phyloP scores from a whole-genome alignment of 2,888 invertebrate genomes.

The Tubulanus polymorphus region DNA sequence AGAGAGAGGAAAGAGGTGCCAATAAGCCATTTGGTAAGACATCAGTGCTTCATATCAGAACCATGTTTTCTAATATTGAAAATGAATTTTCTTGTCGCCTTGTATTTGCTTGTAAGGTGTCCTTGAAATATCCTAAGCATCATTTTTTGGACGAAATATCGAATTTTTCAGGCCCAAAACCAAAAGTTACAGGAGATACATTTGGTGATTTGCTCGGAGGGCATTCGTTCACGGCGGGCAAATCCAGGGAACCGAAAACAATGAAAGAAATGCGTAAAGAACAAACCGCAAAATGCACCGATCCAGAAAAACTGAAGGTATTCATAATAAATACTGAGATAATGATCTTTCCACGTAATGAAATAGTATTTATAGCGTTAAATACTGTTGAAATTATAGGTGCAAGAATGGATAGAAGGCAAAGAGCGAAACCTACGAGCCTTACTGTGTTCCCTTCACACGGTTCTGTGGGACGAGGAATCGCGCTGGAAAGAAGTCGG shows the following conservation, averaged over 20 bases:
- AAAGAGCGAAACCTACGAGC: slow-evolving; percentile 96
- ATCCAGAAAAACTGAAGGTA: slow-evolving; percentile 84
- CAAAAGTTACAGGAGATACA: slow-evolving; percentile 63
- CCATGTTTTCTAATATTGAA: no score
- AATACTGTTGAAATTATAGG: no score
- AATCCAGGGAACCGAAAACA: slow-evolving; percentile 71
- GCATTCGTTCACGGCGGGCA: slow-evolving; percentile 75
- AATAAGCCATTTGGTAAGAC: slow-evolving; percentile 38
- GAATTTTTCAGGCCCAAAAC: slow-evolving; percentile 36
- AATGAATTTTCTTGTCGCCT: no score
- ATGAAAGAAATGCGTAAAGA: slow-evolving; percentile 91
- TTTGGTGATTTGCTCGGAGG: slow-evolving; percentile 88
- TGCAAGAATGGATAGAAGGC: slow-evolving; percentile 76
- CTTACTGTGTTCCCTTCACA: slow-evolving; percentile 87
- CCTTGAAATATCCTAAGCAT: neutral
- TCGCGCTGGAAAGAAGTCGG: slow-evolving; percentile 86
- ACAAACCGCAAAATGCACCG: slow-evolving; percentile 80
- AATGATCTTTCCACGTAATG: neutral
- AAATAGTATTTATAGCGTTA: no score
- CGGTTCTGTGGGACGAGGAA: slow-evolving; percentile 84
- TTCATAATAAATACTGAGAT: neutral
- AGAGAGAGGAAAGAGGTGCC: slow-evolving; percentile 35
- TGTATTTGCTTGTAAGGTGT: neutral
- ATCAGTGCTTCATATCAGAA: neutral
- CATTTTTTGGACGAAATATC: no score